Evolutionary conservation across 1,140 invertebrate genomes (phyloP), one percentile per base, ranked within the genome.

Genomic region (Drosophila busckii): DNA sequence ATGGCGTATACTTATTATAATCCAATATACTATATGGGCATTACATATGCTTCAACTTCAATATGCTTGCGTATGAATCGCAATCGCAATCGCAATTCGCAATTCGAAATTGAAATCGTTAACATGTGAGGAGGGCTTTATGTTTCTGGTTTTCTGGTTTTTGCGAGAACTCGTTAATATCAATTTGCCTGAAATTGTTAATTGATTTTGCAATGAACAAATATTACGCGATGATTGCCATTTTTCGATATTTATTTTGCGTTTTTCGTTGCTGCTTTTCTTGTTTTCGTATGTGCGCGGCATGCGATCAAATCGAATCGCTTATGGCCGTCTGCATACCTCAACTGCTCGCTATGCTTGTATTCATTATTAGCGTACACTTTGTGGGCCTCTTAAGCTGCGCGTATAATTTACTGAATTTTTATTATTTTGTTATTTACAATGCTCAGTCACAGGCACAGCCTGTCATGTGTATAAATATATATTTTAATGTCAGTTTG

Each of bases 171-270:
- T 83, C 76, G 78, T 83, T 83, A 83, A 83, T 83, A 76, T 83
- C 76, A 83, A 83, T 83, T 83, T 83, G 76, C 76, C 52, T 55
- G 62, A 84, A 83, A 83, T 76, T 65, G 76, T 83, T 83, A 83
- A 83, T 83, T 83, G 76, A 71, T 83, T 83, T 83, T 84, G 78
- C 76, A 83, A 83, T 83, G 78, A 83, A 70, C 70, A 83, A 76
- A 83, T 83, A 83, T 82, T 82, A 67, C 75, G 69, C 70, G 76
- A 82, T 75, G 54, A 59, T 69, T 71, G 50, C 61, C 62, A 32
- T 22, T 37, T 22, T 34, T 15, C 23, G 5, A 9, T 29, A 12
- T 52, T 59, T 35, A 37, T 52, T 13, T 38, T 35, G 15, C 32
- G 28, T 26, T 26, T 34, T 38, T 19, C 46, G 23, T 26, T 20